Evolutionary conservation across 2,113 vertebrate genomes (phyloP), one percentile per base, ranked within the genome.

Genomic region (Aldabrachelys gigantea): DNA sequence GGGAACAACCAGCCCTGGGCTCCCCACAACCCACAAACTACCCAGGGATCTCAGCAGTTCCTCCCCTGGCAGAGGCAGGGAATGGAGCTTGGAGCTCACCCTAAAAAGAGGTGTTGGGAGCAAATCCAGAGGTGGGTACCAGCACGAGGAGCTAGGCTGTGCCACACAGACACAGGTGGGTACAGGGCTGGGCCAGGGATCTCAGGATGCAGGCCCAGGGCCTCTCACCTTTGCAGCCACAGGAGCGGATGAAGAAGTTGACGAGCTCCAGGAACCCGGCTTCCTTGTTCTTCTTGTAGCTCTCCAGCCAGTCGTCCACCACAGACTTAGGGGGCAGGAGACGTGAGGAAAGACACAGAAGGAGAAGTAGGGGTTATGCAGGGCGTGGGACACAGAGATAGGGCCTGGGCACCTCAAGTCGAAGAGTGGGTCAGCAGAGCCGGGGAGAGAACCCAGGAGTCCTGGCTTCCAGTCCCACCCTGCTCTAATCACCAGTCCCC

Each of bases 271-370:
- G 97, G 84, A 99, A 96, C 22, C 98, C 99, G 6, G 57, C 75
- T 93, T 98, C 97, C 16, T 82, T 97, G 94, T 98, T 98, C 94
- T 87, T 96, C 91, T 99, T 99, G 98, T 99, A 99, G 96, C 93
- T 97, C 79, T 99, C 99, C 96, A 99, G 97, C 99, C 99, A 99
- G 59, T 99, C 99, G 8, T 99, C 99, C 76, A 99, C 98, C 97
- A 99, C 96, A 2, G 98, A 96, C 99, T 99, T 84, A 2, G 38
- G 27, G n/a, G 10, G 31, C 4, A 5, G 10, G 47, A 24, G 8
- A n/a, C 6, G 5, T 16, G 14, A 35, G 16, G 50, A 56, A 17
- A 52, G 50, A 75, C 27, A 54, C 17, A 52, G 25, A 50, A 44
- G 24, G 13, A 19, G 35, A 79, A 21, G 13, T 44, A 24, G 27